A percentile compares a stretch with the other conserved stretches of the same genome.
phyloP scores from a whole-genome alignment of 2,888 invertebrate species.

The Leptogaster cylindrica region DNA sequence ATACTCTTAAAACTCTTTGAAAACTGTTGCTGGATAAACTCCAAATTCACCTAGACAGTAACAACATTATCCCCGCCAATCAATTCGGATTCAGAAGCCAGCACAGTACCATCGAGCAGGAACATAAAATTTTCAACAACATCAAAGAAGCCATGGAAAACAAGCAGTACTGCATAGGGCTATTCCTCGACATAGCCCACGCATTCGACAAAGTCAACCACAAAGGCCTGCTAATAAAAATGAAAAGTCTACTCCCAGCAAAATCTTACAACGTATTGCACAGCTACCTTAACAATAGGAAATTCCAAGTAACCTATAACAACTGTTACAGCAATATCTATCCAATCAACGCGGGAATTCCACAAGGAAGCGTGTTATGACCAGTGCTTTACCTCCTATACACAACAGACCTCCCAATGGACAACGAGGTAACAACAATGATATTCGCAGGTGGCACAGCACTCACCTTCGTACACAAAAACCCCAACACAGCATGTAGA shows the following conservation, averaged over 20 bases:
- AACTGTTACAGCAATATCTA: background rate
- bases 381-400: too few species aligned
- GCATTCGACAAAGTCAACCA: conserved; percentile 23
- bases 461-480: too few species aligned
- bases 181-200: conserved; percentile 22
- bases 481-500: too few species aligned
- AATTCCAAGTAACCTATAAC: background rate
- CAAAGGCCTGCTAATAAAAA: background rate
- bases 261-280: background rate
- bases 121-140: background rate
- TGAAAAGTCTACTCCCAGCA: background rate
- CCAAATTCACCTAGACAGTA: too few species aligned
- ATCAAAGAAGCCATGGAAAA: conserved; percentile 14
- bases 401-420: too few species aligned
- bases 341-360: too few species aligned
- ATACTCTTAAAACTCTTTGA: too few species aligned
- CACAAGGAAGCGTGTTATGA: too few species aligned
- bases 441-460: too few species aligned
- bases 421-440: too few species aligned
- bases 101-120: conserved; percentile 16
- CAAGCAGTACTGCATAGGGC: conserved; percentile 5
- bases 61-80: background rate
- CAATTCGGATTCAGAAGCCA: conserved; percentile 27
- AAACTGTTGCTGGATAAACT: too few species aligned
- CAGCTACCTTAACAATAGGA: conserved; percentile 2